Conservation (phyloP, 2,888 invertebrate species). For the Antheraea yamamai region DNA sequence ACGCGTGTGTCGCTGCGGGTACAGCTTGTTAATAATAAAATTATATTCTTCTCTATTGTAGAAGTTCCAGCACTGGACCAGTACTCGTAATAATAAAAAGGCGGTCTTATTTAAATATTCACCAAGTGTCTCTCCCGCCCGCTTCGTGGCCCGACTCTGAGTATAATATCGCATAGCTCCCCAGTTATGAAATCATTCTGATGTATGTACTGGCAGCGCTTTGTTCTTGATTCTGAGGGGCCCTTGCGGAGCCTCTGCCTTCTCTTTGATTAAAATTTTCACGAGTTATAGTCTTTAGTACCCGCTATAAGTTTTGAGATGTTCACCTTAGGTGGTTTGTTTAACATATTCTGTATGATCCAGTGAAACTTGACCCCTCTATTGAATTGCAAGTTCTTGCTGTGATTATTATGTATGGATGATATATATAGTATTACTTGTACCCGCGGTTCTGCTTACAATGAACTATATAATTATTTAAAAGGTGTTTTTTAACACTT, state of each 20-base stretch:
- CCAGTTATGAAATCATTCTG: constrained; percentile 44
- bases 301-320: constrained; percentile 9
- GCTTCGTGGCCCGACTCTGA: constrained; percentile 25
- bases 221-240: constrained; percentile 17
- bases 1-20: too few relatives aligned
- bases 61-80: too few relatives aligned
- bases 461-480: too few relatives aligned
- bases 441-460: too few relatives aligned
- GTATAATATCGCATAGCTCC: constrained; percentile 45
- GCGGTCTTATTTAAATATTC: too few relatives aligned
- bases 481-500: too few relatives aligned
- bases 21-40: too few relatives aligned
- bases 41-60: too few relatives aligned
- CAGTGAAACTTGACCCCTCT: constrained; percentile 4
- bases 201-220: constrained; percentile 29
- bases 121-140: background rate
- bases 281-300: constrained; percentile 13
- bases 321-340: constrained; percentile 4
- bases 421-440: background rate
- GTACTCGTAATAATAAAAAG: too few relatives aligned
- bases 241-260: constrained; percentile 10
- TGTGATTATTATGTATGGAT: background rate
- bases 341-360: background rate
- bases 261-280: constrained; percentile 22
- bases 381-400: constrained; percentile 6